A percentile compares a stretch with the other conserved stretches of the same genome.
phyloP scores from a whole-genome alignment of 1,140 invertebrate species.

The Holotrichia oblita region DNA sequence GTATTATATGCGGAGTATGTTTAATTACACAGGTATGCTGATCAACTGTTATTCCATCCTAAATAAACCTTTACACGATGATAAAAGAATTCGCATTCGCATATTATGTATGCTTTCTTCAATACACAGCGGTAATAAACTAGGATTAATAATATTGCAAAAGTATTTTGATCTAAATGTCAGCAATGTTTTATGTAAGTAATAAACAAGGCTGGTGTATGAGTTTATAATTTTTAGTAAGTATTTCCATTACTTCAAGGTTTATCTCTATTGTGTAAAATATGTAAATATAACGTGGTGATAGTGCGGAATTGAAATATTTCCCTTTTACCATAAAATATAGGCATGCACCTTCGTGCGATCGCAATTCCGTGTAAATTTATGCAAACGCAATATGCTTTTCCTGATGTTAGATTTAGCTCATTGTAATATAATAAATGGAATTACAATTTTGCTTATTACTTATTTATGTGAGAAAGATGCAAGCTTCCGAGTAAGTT shows the following conservation, averaged over 20 bases:
- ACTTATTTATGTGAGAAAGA: background rate
- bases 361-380: too few relatives aligned
- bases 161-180: slow-evolving; percentile 9
- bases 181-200: slow-evolving; percentile 1
- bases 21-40: background rate
- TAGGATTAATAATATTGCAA: background rate
- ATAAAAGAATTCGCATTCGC: too few relatives aligned
- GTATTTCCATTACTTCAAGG: slow-evolving; percentile 1
- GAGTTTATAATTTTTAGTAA: slow-evolving; percentile 6
- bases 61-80: background rate
- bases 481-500: background rate
- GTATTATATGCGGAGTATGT: background rate
- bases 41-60: background rate
- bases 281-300: background rate
- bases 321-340: background rate
- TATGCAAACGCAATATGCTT: too few relatives aligned
- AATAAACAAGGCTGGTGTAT: background rate
- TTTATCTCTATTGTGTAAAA: background rate
- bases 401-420: too few relatives aligned
- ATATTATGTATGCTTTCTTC: too few relatives aligned
- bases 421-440: too few relatives aligned
- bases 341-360: background rate
- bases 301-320: slow-evolving; percentile 1
- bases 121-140: background rate
- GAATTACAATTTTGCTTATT: background rate